phyloP scores from a whole-genome alignment of 2,113 vertebrate species.

The Dromiciops gliroides region DNA sequence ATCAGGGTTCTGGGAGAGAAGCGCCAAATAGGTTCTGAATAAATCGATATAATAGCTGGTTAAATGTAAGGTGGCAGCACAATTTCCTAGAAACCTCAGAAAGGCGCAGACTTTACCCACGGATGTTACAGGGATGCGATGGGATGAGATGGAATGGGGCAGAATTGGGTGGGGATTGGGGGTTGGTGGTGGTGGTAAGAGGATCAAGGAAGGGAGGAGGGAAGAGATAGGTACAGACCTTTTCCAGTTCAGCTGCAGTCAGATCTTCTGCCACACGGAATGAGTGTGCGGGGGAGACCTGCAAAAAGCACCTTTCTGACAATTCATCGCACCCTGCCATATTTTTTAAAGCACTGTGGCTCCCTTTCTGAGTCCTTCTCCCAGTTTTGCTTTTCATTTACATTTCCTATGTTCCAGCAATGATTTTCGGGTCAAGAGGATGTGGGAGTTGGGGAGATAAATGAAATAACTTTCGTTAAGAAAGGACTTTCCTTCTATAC shows the following conservation, averaged over 20 bases:
- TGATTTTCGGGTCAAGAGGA: conserved; percentile 81
- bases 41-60: conserved; percentile 71
- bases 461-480: conserved; percentile 80
- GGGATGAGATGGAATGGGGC: not conserved
- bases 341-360: conserved; percentile 64
- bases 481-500: conserved; percentile 69
- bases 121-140: not conserved
- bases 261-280: conserved; percentile 55
- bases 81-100: conserved; percentile 40
- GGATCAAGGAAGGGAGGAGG: not conserved
- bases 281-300: conserved; percentile 34
- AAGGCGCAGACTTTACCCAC: conserved; percentile 44
- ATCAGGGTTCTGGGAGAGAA: conserved; percentile 46
- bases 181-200: not conserved
- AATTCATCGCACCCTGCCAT: conserved; percentile 79
- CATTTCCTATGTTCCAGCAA: conserved; percentile 77
- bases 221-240: conserved; percentile 38
- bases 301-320: conserved; percentile 70
- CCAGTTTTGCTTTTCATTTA: conserved; percentile 83
- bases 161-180: conserved; percentile 1
- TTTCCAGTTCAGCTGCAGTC: conserved; percentile 55
- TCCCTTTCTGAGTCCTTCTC: conserved; percentile 65
- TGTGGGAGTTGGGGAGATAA: conserved; percentile 77
- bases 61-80: conserved; percentile 61
- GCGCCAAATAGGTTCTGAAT: conserved; percentile 77